These are phyloP conservation scores for Panulirus ornatus DNA, from an alignment of 1,140 invertebrate species.

Conservation along the genomic window DNA sequence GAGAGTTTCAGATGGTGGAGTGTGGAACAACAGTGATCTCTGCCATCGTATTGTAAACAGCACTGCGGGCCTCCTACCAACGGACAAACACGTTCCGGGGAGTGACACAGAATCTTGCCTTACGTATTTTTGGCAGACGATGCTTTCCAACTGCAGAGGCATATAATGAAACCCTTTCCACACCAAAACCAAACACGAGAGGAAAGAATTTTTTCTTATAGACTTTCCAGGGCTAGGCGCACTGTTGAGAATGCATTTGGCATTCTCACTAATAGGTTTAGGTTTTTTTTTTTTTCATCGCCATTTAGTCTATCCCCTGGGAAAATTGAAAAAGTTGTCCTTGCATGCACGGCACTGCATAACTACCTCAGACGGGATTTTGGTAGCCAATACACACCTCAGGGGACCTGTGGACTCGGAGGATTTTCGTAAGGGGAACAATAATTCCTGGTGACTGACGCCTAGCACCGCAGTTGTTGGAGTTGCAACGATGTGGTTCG, in stretches of 20 bases:
- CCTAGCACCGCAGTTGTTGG: conserved; percentile 38
- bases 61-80: conserved; percentile 58
- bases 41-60: conserved; percentile 46
- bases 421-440: conserved; percentile 25
- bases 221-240: conserved; percentile 39
- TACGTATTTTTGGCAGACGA: conserved; percentile 60
- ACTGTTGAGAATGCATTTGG: conserved; percentile 53
- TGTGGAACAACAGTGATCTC: conserved; percentile 58
- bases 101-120: conserved; percentile 57
- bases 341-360: conserved; percentile 49
- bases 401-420: conserved; percentile 55
- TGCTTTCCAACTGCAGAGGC: conserved; percentile 55
- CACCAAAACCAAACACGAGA: conserved; percentile 52
- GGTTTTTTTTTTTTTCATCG: background rate
- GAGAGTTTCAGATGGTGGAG: conserved; percentile 56
- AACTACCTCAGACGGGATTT: conserved; percentile 40
- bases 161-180: conserved; percentile 61
- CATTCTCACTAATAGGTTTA: conserved; percentile 48
- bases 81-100: conserved; percentile 36
- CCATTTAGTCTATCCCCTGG: too few species aligned
- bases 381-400: conserved; percentile 30
- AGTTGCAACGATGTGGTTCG: conserved; percentile 39
- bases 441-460: conserved; percentile 44
- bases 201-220: conserved; percentile 42
- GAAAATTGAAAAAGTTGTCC: conserved; percentile 51